These are phyloP conservation scores for Lota lota DNA, from an alignment of 2,113 vertebrate genomes.

Conservation along the genomic window DNA sequence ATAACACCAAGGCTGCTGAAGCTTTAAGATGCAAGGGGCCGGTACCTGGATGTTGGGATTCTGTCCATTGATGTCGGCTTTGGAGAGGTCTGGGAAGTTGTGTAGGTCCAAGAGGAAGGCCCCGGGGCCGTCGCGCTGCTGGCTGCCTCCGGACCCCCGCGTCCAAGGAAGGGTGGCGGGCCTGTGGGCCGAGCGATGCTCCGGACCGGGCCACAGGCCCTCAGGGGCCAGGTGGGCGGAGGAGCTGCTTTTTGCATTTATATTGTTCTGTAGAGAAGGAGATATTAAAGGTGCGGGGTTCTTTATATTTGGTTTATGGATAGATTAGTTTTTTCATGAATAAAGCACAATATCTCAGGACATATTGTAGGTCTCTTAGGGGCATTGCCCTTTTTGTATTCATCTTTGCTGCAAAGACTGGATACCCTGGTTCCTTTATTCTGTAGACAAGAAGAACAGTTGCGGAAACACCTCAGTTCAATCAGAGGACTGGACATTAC, in stretches of 20 bases:
- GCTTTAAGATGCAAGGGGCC: too few species aligned
- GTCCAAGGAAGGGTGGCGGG: constrained; percentile 77
- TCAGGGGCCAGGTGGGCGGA: constrained; percentile 71
- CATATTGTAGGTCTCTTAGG: too few species aligned
- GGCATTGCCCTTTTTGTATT: too few species aligned
- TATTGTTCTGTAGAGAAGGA: constrained; percentile 69
- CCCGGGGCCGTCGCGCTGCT: constrained; percentile 86
- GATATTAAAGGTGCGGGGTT: constrained; percentile 2
- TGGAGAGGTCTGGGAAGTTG: constrained; percentile 95
- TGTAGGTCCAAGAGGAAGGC: constrained; percentile 91
- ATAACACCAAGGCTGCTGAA: too few species aligned
- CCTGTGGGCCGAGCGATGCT: constrained; percentile 73
- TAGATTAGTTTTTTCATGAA: too few species aligned
- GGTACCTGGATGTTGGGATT: constrained; percentile 97
- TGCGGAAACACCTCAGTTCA: too few species aligned
- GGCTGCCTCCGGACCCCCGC: constrained; percentile 70
- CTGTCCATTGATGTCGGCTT: constrained; percentile 93
- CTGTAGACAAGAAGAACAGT: too few species aligned
- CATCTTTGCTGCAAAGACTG: too few species aligned
- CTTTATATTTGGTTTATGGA: too few species aligned
- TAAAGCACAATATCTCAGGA: background rate
- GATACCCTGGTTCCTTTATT: too few species aligned
- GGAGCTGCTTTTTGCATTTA: constrained; percentile 70
- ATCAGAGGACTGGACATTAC: too few species aligned
- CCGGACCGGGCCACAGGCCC: constrained; percentile 66